phyloP scores from a whole-genome alignment of 2,113 vertebrate genomes.

The Ciconia boyciana region DNA sequence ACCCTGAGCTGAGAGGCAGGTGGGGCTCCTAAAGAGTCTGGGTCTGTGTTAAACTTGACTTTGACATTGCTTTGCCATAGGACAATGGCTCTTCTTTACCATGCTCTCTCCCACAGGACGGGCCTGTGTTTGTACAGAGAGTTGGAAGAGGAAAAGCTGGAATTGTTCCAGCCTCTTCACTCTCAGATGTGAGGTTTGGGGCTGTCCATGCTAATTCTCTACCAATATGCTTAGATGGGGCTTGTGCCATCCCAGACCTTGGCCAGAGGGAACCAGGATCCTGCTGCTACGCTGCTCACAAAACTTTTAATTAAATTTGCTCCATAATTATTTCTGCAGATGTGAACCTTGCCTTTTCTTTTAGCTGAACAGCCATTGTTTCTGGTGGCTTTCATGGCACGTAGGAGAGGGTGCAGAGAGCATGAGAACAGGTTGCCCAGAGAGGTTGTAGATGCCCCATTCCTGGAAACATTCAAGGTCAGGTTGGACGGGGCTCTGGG shows the following conservation, averaged over 20 bases:
- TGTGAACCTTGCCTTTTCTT: neutral
- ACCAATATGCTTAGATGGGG: neutral
- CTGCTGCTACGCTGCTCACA: neutral
- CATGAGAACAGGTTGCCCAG: neutral
- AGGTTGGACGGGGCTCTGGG: accelerated
- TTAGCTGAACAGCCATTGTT: neutral
- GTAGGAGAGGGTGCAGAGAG: accelerated
- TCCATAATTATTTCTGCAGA: neutral
- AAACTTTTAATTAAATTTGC: neutral
- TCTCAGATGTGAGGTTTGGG: neutral
- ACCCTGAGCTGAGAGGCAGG: neutral
- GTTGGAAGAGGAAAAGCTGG: neutral
- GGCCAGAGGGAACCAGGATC: neutral
- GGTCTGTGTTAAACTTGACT: neutral
- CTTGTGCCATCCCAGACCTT: neutral
- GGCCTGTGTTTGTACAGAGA: accelerated
- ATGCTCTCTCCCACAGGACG: too few relatives aligned
- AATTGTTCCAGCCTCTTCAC: neutral
- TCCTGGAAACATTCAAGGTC: neutral
- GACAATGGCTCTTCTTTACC: neutral
- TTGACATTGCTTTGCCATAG: neutral
- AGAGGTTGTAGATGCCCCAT: neutral
- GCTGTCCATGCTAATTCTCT: neutral
- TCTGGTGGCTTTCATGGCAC: neutral
- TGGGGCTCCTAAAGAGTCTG: neutral